A percentile compares a stretch with the other conserved stretches of the same genome.
Conservation (phyloP, 1,140 invertebrate species). For the Tetragonula clypearis region DNA sequence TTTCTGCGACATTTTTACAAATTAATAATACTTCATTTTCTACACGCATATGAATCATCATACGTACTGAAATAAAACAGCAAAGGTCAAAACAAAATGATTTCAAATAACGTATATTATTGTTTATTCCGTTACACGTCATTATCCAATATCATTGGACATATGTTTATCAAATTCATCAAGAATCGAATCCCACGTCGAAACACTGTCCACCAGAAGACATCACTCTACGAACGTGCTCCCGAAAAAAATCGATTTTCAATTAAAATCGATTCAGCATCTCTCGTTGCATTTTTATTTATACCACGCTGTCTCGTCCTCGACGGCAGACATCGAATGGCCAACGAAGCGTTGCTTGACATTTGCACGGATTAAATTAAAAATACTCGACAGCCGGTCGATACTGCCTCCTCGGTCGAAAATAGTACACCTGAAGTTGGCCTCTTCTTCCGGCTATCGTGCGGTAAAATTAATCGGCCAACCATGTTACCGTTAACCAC, state of each 20-base stretch:
- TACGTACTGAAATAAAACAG: too few species aligned
- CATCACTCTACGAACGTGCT: background rate
- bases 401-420: background rate
- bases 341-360: background rate
- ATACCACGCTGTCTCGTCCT: background rate
- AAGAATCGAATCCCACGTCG: too few species aligned
- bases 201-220: too few species aligned
- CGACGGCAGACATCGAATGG: background rate
- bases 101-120: too few species aligned
- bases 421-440: constrained; percentile 27
- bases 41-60: too few species aligned
- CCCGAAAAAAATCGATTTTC: background rate
- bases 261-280: background rate
- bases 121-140: too few species aligned
- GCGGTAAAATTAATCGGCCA: background rate
- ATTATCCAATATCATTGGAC: too few species aligned
- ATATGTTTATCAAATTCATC: too few species aligned
- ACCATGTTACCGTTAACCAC: too few species aligned
- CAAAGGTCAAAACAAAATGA: too few species aligned
- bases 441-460: background rate
- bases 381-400: constrained; percentile 27
- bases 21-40: too few species aligned
- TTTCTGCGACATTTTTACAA: too few species aligned
- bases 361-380: constrained; percentile 31
- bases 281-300: background rate